Base-by-base conservation (phyloP, 1,140 invertebrate species). In the Delia radicum region DNA sequence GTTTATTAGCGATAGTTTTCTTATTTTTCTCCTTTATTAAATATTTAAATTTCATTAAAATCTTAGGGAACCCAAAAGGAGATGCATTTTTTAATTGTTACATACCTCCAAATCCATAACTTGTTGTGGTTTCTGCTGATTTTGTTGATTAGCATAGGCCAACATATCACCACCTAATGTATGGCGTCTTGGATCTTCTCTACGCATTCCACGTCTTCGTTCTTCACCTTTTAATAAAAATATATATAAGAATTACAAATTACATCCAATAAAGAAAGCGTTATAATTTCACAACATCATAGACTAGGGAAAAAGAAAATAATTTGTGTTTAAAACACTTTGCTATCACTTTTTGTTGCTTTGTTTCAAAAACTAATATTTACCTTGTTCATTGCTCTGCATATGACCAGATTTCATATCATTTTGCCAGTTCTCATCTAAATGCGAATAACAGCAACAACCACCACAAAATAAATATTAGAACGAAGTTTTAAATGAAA, bases 71-170 rank as follows among this genome's bases (percentile, higher is more conserved):
- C n/a, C n/a, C n/a, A n/a, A n/a, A n/a, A n/a, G n/a, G n/a, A n/a
- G n/a, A n/a, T n/a, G n/a, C n/a, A n/a, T n/a, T n/a, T n/a, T n/a
- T n/a, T n/a, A n/a, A 73, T 63, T 29, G 10, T 0, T 10, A 63
- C 72, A 88, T 84, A 92, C 92, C 89, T 93, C 91, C 76, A 92
- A 87, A 82, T 93, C 92, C 91, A 93, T 92, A 74, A 91, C 91
- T 31, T 90, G 87, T 15, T 89, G 87, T 69, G 89, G 87, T 63
- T 88, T 87, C 71, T 89, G 88, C 67, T 88, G 88, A 87, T 82
- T 81, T 79, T 87, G 87, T 77, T 78, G 84, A 75, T 80, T 78
- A 88, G 79, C 88, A 79, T 91, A 91, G 76, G 90, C 89, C 33
- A 92, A 88, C 80, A 92, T 90, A 79, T 91, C 90, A 28, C 91